A percentile compares a stretch with the other conserved stretches of the same genome.
These are phyloP conservation scores for Pasiphila rectangulata DNA, from an alignment of 2,888 invertebrate genomes.

Conservation along the genomic window DNA sequence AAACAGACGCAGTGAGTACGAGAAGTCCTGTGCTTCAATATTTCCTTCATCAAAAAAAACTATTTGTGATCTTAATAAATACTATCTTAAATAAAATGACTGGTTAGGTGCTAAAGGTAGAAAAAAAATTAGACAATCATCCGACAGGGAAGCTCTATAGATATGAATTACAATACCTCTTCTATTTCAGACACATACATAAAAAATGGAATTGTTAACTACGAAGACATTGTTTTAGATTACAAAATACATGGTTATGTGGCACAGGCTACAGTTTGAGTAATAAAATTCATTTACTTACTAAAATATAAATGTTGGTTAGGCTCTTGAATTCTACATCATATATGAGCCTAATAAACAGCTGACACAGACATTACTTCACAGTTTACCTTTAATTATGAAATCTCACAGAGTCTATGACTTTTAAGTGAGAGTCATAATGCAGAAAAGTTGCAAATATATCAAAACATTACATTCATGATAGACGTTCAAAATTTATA, in stretches of 20 bases:
- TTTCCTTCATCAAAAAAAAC: too few relatives aligned
- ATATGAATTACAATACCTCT: too few relatives aligned
- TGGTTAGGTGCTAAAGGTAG: too few relatives aligned
- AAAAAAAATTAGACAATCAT: not conserved
- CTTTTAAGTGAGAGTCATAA: not conserved
- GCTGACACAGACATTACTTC: slow-evolving; percentile 7
- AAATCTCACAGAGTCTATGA: slow-evolving; percentile 3
- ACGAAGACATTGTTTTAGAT: slow-evolving; percentile 56
- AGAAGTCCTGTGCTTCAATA: too few relatives aligned
- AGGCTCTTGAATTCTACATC: slow-evolving; percentile 28
- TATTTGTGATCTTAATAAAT: too few relatives aligned
- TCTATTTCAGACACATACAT: too few relatives aligned
- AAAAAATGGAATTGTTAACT: slow-evolving; percentile 71
- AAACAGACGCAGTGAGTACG: too few relatives aligned
- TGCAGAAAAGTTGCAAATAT: not conserved
- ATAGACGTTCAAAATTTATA: not conserved
- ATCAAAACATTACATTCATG: not conserved
- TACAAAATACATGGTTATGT: slow-evolving; percentile 61
- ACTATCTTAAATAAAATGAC: too few relatives aligned
- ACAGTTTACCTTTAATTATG: not conserved
- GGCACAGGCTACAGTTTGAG: slow-evolving; percentile 69
- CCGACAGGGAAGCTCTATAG: slow-evolving; percentile 71
- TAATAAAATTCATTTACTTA: slow-evolving; percentile 25
- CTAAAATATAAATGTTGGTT: slow-evolving; percentile 27
- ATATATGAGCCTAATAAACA: slow-evolving; percentile 25